These are phyloP conservation scores for Tridacna crocea DNA, from an alignment of 2,888 invertebrate species.

Conservation along the genomic window DNA sequence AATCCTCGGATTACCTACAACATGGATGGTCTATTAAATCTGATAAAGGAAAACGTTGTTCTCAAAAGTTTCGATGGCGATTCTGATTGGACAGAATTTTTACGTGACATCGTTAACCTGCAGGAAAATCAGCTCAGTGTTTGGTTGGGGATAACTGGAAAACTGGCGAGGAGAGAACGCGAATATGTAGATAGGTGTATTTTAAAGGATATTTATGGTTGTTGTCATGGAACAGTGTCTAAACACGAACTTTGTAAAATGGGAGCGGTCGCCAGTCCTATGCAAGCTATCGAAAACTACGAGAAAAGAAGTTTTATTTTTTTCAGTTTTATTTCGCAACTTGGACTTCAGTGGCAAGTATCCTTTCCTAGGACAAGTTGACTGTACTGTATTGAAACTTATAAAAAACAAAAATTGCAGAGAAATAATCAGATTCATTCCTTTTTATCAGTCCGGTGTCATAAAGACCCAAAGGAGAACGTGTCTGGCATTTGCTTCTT, in stretches of 20 bases:
- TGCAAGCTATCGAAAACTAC: not conserved
- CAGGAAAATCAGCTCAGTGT: not conserved
- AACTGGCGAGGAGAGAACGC: not conserved
- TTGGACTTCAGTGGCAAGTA: too few relatives aligned
- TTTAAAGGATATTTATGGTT: slow-evolving; percentile 2
- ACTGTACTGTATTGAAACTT: too few relatives aligned
- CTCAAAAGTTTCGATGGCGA: not conserved
- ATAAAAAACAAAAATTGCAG: too few relatives aligned
- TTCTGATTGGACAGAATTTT: slow-evolving; percentile 2
- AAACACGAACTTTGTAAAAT: not conserved
- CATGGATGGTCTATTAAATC: not conserved
- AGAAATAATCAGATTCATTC: too few relatives aligned
- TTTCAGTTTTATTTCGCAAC: too few relatives aligned
- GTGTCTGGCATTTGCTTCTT: too few relatives aligned
- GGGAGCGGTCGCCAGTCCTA: not conserved
- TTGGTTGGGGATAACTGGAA: not conserved
- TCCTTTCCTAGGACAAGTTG: too few relatives aligned
- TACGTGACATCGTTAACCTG: not conserved
- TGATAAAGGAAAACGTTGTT: not conserved
- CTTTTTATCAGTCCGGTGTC: too few relatives aligned
- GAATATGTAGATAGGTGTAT: slow-evolving; percentile 1
- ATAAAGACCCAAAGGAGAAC: too few relatives aligned
- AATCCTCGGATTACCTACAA: not conserved
- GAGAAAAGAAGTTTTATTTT: too few relatives aligned
- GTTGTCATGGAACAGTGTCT: not conserved